Conservation (phyloP, 2,113 vertebrate genomes). For the Hippocampus barbouri region DNA sequence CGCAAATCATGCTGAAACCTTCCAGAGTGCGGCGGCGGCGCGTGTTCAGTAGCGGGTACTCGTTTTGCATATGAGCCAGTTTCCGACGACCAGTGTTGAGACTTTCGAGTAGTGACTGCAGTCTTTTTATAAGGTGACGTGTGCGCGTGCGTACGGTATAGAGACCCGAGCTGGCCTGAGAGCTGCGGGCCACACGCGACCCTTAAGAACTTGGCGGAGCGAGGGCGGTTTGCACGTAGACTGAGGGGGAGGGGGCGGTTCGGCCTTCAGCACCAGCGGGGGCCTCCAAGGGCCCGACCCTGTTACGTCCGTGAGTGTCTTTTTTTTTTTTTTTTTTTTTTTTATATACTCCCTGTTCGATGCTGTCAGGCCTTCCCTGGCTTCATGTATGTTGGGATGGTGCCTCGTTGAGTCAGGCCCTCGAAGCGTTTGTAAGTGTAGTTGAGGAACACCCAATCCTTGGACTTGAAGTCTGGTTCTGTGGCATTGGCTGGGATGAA, state of each 20-base stretch:
- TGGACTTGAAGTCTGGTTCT: slow-evolving; percentile 96
- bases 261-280: slow-evolving; percentile 56
- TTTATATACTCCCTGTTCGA: slow-evolving; percentile 6
- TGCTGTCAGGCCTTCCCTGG: slow-evolving; percentile 83
- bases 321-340: slow-evolving; percentile 14
- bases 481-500: slow-evolving; percentile 79
- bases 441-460: slow-evolving; percentile 99
- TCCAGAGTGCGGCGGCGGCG: slow-evolving; percentile 5
- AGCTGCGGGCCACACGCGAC: slow-evolving; percentile 52
- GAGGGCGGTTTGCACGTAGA: slow-evolving; percentile 36
- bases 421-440: slow-evolving; percentile 99
- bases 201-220: slow-evolving; percentile 42
- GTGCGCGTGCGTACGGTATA: slow-evolving; percentile 29
- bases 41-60: neutral
- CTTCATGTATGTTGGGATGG: slow-evolving; percentile 96
- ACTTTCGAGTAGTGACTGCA: slow-evolving; percentile 31
- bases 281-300: slow-evolving; percentile 53
- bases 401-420: slow-evolving; percentile 92
- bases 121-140: slow-evolving; percentile 27
- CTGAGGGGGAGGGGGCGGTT: slow-evolving; percentile 39
- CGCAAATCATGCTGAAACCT: slow-evolving; percentile 1
- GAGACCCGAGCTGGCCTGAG: slow-evolving; percentile 52
- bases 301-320: slow-evolving; percentile 58
- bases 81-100: slow-evolving; percentile 22
- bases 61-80: slow-evolving; percentile 19